Conservation (phyloP, 2,113 vertebrate genomes). For the Paratilapia polleni region DNA sequence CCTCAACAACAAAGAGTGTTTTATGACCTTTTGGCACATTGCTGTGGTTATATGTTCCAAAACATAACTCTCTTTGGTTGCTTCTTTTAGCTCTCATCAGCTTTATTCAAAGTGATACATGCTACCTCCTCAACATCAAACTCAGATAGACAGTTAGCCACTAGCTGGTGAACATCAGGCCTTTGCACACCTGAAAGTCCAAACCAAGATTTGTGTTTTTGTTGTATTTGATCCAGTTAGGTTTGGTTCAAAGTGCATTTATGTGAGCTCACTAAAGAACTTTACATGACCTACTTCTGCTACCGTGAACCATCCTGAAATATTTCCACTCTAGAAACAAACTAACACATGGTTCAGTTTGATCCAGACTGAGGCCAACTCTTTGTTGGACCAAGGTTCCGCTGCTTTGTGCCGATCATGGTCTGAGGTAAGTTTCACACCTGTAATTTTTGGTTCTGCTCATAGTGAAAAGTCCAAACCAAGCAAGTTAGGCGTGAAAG, state of each 20-base stretch:
- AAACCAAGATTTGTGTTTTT: background rate
- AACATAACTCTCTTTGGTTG: background rate
- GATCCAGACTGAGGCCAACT: background rate
- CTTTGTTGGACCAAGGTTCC: background rate
- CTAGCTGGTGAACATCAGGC: background rate
- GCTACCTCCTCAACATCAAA: background rate
- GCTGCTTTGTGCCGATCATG: background rate
- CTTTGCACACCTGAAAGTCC: background rate
- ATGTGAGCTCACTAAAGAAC: background rate
- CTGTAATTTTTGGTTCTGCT: background rate
- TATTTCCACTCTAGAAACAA: background rate
- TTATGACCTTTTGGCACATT: no score
- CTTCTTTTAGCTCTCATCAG: background rate
- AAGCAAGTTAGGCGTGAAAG: background rate
- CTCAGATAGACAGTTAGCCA: fast-evolving
- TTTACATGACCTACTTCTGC: background rate
- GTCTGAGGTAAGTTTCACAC: conserved; percentile 3
- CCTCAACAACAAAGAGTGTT: no score
- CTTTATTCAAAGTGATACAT: background rate
- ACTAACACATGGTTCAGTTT: background rate
- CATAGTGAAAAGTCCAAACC: background rate
- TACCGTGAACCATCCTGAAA: background rate
- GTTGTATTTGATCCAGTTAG: background rate
- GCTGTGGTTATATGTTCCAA: background rate
- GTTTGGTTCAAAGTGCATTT: background rate